Conservation (phyloP, 2,113 vertebrate genomes). For the Mesoclemmys tuberculata region DNA sequence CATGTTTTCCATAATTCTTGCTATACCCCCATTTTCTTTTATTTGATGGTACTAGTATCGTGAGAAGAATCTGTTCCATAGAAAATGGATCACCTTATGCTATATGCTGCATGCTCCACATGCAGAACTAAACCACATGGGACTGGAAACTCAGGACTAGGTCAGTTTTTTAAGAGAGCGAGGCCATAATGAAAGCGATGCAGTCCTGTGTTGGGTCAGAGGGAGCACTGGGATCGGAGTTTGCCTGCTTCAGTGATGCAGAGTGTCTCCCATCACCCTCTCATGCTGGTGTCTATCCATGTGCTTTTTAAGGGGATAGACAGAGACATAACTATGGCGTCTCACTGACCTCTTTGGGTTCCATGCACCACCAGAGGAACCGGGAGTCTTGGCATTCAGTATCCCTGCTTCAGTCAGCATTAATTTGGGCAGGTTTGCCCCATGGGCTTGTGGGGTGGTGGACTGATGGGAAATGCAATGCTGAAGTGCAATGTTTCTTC, state of each 20-base stretch:
- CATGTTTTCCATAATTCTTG: neutral
- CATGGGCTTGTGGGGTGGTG: neutral
- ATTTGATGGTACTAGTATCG: neutral
- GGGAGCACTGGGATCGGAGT: neutral
- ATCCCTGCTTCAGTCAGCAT: neutral
- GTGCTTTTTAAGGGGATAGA: neutral
- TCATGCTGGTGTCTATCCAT: too few species aligned
- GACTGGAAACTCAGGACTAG: neutral
- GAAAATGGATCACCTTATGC: neutral
- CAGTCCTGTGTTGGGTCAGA: neutral
- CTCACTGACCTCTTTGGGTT: neutral
- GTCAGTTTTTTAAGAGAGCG: neutral
- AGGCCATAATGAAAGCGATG: rapidly evolving
- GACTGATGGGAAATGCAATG: neutral
- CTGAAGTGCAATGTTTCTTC: neutral
- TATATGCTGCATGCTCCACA: rapidly evolving
- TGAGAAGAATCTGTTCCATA: neutral
- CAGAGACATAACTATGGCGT: neutral
- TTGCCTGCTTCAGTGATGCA: neutral
- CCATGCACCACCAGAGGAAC: neutral
- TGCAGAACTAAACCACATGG: rapidly evolving
- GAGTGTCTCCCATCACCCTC: neutral
- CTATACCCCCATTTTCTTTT: neutral
- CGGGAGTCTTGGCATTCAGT: neutral
- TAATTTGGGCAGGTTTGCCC: neutral